These are phyloP conservation scores for Lutraria lutraria DNA, from an alignment of 2,888 invertebrate genomes.

Conservation along the genomic window DNA sequence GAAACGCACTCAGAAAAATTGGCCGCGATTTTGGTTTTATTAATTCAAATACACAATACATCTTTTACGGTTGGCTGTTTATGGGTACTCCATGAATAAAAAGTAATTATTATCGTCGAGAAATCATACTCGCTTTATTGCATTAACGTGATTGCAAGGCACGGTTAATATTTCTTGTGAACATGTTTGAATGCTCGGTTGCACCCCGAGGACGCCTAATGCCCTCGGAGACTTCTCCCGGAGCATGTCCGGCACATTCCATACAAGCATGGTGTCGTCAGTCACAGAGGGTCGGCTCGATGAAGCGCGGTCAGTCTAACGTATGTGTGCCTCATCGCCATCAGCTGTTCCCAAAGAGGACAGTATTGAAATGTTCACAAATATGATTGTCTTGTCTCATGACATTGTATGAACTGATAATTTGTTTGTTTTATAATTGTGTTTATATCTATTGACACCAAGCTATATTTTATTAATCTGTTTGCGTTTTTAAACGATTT, in stretches of 20 bases:
- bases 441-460: too few relatives aligned
- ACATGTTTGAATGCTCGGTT: slow-evolving; percentile 28
- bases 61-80: slow-evolving; percentile 62
- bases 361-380: too few relatives aligned
- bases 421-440: too few relatives aligned
- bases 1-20: slow-evolving; percentile 65
- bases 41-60: slow-evolving; percentile 69
- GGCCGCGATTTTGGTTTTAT: slow-evolving; percentile 65
- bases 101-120: slow-evolving; percentile 57
- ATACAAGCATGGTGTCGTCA: neutral
- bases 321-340: neutral
- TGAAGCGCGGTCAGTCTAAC: neutral
- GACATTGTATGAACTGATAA: too few relatives aligned
- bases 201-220: neutral
- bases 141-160: slow-evolving; percentile 40
- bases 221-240: neutral
- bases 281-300: neutral
- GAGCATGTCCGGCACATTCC: neutral
- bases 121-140: slow-evolving; percentile 46
- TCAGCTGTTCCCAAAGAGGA: too few relatives aligned
- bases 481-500: too few relatives aligned
- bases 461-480: too few relatives aligned
- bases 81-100: slow-evolving; percentile 45
- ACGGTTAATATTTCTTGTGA: slow-evolving; percentile 39
- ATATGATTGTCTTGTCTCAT: too few relatives aligned